Base-by-base conservation (phyloP, 2,113 vertebrate genomes). In the Sorex fumeus region DNA sequence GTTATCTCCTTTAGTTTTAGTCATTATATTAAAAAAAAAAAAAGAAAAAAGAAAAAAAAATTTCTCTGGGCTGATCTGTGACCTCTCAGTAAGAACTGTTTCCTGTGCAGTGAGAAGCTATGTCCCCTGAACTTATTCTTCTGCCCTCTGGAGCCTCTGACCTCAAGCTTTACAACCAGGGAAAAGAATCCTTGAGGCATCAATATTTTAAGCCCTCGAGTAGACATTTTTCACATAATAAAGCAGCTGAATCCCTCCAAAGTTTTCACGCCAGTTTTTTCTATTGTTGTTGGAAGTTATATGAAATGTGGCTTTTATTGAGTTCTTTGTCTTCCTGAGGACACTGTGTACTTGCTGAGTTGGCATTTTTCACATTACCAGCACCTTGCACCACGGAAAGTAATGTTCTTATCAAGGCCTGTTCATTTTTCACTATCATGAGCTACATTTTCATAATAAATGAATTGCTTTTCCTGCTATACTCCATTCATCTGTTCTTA, bases 141-240 rank as follows among this genome's bases (percentile, higher is more conserved):
- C 83, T 53, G 70, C 82, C 64, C 84, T 64, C 62, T 32, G 16
- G 94, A 90, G 91, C 34, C 87, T 34, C 1, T 88, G 43, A 81
- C 30, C 2, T 8, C 19, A 57, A 85, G 16, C 83, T 67, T 87
- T 47, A 83, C n/a, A 43, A 94, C 86, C 75, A 36, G 66, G 43
- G 45, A 69, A 85, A 53, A n/a, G 74, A 62, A 71, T 91, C 47
- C 88, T 57, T 50, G n/a, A 40, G 27, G 27, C 53, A 27, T 57
- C 86, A 45, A 19, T 88, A 70, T 87, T 83, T 88, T 84, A 92
- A 95, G 34, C 40, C 34, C 60, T 84, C 1, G 74, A 30, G 27
- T 19, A 89, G 84, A 78, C 83, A 74, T 66, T 93, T 95, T 96
- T 92, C 0, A 1, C 47, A 10, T 60, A 95, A 93, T 62, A 19